Evolutionary conservation across 2,888 invertebrate genomes (phyloP).

Genomic region (Dasysyrphus albostriatus): DNA sequence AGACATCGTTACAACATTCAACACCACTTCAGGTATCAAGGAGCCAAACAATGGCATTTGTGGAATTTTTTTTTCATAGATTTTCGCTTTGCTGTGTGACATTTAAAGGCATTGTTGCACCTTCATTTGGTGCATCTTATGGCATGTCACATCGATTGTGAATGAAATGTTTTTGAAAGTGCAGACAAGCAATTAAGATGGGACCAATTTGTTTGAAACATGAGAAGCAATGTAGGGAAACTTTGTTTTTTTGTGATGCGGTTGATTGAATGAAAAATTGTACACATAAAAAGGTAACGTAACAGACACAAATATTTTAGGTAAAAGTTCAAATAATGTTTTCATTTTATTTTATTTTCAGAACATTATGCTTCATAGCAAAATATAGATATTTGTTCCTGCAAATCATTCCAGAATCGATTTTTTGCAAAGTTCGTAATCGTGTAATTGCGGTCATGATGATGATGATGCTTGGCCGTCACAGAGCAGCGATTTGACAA

Average conservation of each 20-base stretch:
- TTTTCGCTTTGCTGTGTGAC: constrained; percentile 45
- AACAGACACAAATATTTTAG: neutral
- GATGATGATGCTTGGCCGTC: no score
- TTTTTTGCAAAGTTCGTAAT: no score
- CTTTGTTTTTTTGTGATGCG: neutral
- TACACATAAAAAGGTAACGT: neutral
- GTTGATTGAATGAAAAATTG: neutral
- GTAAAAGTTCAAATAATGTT: neutral
- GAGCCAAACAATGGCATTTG: constrained; percentile 51
- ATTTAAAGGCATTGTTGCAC: constrained; percentile 62
- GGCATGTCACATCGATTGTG: constrained; percentile 44
- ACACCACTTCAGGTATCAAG: neutral
- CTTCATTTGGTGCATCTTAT: constrained; percentile 43
- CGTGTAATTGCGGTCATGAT: no score
- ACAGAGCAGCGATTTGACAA: no score
- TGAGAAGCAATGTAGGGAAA: neutral
- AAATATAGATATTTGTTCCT: no score
- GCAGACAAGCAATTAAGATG: constrained; percentile 54
- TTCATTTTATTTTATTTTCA: no score
- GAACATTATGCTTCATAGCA: no score
- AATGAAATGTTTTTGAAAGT: constrained; percentile 54
- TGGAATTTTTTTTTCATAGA: constrained; percentile 40
- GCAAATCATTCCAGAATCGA: no score
- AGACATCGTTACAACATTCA: neutral
- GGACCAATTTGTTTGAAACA: constrained; percentile 30